Percentiles rank a stretch among this genome's conserved stretches.
These are phyloP conservation scores for Argentina silus DNA, from an alignment of 2,797 vertebrate species.

Conservation along the genomic window DNA sequence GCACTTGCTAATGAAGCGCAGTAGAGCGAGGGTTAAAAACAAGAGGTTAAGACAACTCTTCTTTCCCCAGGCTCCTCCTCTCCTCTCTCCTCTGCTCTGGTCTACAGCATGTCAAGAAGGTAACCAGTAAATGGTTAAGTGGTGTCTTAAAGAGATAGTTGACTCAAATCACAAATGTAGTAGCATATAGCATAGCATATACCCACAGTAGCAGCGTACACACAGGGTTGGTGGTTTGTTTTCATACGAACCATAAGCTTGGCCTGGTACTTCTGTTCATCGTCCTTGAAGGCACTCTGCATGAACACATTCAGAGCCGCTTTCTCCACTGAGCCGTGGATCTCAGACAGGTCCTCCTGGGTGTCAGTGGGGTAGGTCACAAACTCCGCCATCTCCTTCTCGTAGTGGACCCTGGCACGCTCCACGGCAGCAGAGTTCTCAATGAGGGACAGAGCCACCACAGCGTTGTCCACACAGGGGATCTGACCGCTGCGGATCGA, in stretches of 20 bases:
- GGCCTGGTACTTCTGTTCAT: constrained; percentile 29
- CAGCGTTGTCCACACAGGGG: constrained; percentile 69
- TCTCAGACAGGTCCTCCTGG: constrained; percentile 52
- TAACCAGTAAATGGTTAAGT: neutral
- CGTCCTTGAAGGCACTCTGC: constrained; percentile 55
- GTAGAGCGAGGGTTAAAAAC: too few species aligned
- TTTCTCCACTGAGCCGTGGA: constrained; percentile 50
- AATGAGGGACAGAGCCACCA: constrained; percentile 56
- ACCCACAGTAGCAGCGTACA: too few species aligned
- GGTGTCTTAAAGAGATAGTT: neutral
- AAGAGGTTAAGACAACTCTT: too few species aligned
- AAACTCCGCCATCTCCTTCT: constrained; percentile 31
- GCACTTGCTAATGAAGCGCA: neutral
- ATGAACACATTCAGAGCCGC: constrained; percentile 58
- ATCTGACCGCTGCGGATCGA: constrained; percentile 61
- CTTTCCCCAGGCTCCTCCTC: too few species aligned
- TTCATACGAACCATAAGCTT: constrained; percentile 33
- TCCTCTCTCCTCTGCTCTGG: too few species aligned
- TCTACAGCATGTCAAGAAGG: too few species aligned
- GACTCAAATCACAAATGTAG: neutral
- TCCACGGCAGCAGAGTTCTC: constrained; percentile 56
- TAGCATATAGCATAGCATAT: too few species aligned
- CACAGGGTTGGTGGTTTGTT: too few species aligned
- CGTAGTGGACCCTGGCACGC: constrained; percentile 52
- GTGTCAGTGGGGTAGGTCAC: constrained; percentile 49